Percentiles rank a stretch among this genome's conserved stretches.
phyloP scores from a whole-genome alignment of 1,140 invertebrate genomes.

The Bombyx mori region ASM3026992v2 NC_085111.1:11239001-11239500 shows the following conservation, averaged over 20 bases:
- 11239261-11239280: constrained; percentile 6
- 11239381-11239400: too few relatives aligned
- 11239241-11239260: constrained; percentile 18
- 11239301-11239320: not conserved
- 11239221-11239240: constrained; percentile 14
- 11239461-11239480: too few relatives aligned
- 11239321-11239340: too few relatives aligned
- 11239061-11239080: constrained; percentile 37
- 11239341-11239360: not conserved
- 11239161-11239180: constrained; percentile 34
- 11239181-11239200: constrained; percentile 20
- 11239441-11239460: too few relatives aligned
- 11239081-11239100: constrained; percentile 49
- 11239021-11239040: constrained; percentile 36
- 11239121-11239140: constrained; percentile 6
- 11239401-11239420: too few relatives aligned
- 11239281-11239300: constrained; percentile 6
- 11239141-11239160: constrained; percentile 18
- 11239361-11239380: too few relatives aligned
- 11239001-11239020: constrained; percentile 55
- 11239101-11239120: constrained; percentile 21
- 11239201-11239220: constrained; percentile 19
- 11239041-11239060: constrained; percentile 13
- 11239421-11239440: too few relatives aligned
- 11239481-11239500: too few relatives aligned